These are phyloP conservation scores for Alces alces DNA, from an alignment of 2,113 vertebrate species.

Conservation along the genomic window DNA sequence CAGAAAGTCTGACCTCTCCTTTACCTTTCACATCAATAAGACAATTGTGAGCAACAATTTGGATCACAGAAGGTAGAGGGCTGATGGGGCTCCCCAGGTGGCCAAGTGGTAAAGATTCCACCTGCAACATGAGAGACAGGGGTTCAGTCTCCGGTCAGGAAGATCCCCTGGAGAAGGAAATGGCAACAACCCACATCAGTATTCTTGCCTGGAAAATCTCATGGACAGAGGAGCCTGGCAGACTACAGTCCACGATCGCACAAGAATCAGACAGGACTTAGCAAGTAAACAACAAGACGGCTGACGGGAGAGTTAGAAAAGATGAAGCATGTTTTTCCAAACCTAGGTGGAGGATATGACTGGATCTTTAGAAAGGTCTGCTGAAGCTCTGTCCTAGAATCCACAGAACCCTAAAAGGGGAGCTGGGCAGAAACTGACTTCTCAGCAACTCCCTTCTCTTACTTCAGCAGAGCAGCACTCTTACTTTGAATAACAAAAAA, in stretches of 20 bases:
- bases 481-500: background rate
- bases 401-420: slow-evolving; percentile 1
- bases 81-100: background rate
- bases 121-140: accelerated
- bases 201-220: background rate
- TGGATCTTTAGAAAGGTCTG: slow-evolving; percentile 48
- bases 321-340: slow-evolving; percentile 24
- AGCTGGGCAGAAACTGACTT: background rate
- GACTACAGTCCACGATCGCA: background rate
- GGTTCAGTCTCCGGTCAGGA: background rate
- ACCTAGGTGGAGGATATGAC: background rate
- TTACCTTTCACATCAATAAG: background rate
- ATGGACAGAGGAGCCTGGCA: background rate
- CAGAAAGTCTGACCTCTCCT: background rate
- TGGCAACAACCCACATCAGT: background rate
- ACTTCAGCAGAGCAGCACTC: background rate
- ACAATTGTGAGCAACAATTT: background rate
- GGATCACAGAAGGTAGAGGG: background rate
- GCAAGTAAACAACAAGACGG: background rate
- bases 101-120: background rate
- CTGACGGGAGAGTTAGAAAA: background rate
- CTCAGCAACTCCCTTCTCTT: background rate
- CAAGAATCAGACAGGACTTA: background rate
- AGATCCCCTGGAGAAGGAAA: background rate
- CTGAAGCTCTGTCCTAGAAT: slow-evolving; percentile 36